Conservation (phyloP, 2,888 invertebrate species). For the Hydrotaea cyrtoneurina region DNA sequence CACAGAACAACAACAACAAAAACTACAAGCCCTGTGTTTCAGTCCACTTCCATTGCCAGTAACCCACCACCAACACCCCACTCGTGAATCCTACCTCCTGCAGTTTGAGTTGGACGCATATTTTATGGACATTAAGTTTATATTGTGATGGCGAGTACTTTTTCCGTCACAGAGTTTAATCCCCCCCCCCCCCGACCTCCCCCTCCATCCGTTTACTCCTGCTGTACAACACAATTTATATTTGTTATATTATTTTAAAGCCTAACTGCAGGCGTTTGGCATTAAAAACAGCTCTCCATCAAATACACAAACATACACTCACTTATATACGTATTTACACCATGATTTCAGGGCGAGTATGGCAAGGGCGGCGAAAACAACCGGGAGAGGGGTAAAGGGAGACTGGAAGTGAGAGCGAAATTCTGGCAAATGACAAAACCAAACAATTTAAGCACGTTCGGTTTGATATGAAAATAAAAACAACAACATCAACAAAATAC, state of each 20-base stretch:
- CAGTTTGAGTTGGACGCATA: conserved; percentile 47
- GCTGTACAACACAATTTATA: conserved; percentile 50
- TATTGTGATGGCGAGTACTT: conserved; percentile 53
- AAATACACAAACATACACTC: background rate
- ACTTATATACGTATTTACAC: background rate
- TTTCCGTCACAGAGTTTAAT: conserved; percentile 32
- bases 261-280: conserved; percentile 66
- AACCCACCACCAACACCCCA: background rate
- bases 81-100: background rate
- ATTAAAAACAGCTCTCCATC: conserved; percentile 37
- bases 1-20: conserved; percentile 9
- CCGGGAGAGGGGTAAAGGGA: conserved; percentile 2
- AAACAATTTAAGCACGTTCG: conserved; percentile 68
- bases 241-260: conserved; percentile 62
- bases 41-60: conserved; percentile 1
- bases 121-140: conserved; percentile 66
- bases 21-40: conserved; percentile 28
- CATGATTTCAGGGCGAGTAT: background rate
- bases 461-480: conserved; percentile 25
- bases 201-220: too few species aligned
- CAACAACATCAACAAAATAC: background rate
- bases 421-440: conserved; percentile 66
- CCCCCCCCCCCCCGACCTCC: background rate
- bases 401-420: conserved; percentile 41
- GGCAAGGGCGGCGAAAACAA: background rate